Evolutionary conservation across 2,113 vertebrate species (phyloP).

Genomic region (Trochalopteron elliotii): DNA sequence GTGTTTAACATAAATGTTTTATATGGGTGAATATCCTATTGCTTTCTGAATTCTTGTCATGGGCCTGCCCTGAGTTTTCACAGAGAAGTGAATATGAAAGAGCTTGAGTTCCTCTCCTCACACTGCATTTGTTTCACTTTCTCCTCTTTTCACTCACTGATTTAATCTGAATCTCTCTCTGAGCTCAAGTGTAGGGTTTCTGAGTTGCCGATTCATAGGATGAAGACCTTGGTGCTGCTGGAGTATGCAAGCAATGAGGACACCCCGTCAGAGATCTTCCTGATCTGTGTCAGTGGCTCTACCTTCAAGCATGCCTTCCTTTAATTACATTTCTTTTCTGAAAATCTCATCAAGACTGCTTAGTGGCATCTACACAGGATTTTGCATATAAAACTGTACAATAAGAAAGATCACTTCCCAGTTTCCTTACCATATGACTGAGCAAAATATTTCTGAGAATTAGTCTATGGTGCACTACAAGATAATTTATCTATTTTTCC

Average conservation of each 20-base stretch:
- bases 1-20: not conserved
- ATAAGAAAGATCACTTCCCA: not conserved
- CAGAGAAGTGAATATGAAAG: slow-evolving; percentile 86
- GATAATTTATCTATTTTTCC: not conserved
- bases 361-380: not conserved
- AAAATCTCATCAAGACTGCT: not conserved
- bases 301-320: not conserved
- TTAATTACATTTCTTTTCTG: not conserved
- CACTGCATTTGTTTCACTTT: slow-evolving; percentile 59
- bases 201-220: not conserved
- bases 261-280: not conserved
- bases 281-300: not conserved
- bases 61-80: slow-evolving; percentile 46
- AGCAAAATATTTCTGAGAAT: not conserved
- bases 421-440: not conserved
- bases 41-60: slow-evolving; percentile 4
- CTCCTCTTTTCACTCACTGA: slow-evolving; percentile 41
- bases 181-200: not conserved
- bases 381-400: not conserved
- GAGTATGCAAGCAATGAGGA: not conserved
- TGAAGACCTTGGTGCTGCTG: not conserved
- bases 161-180: not conserved
- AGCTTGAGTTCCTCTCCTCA: slow-evolving; percentile 77
- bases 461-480: not conserved
- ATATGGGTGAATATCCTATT: not conserved